phyloP scores from a whole-genome alignment of 2,888 invertebrate species.

The Arctia plantaginis region DNA sequence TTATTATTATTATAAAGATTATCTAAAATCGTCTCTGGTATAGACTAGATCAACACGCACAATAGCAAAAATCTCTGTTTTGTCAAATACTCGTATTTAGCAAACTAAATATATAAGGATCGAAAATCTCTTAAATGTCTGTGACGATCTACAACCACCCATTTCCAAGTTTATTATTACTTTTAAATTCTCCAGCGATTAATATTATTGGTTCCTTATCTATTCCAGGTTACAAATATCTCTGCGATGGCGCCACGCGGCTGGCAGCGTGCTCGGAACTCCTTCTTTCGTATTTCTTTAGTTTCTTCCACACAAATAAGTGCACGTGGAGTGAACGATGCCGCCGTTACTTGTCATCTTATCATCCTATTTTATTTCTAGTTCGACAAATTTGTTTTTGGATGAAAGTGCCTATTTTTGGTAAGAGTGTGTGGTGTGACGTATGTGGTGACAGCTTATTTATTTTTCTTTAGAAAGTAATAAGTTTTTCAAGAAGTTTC shows the following conservation, averaged over 20 bases:
- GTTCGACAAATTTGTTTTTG: not conserved
- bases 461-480: not conserved
- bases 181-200: too few species aligned
- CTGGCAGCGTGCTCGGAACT: conserved; percentile 30
- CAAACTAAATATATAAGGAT: too few species aligned
- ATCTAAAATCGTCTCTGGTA: too few species aligned
- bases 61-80: too few species aligned
- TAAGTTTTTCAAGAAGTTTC: not conserved
- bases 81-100: too few species aligned
- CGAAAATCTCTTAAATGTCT: too few species aligned
- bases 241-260: conserved; percentile 30
- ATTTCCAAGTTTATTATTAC: too few species aligned
- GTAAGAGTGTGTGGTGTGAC: not conserved
- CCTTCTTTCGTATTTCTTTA: conserved; percentile 19
- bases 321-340: conserved; percentile 34
- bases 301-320: conserved; percentile 17
- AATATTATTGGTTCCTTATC: not conserved
- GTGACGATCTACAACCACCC: too few species aligned
- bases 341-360: not conserved
- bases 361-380: not conserved
- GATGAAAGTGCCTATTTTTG: not conserved
- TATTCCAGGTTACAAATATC: conserved; percentile 2
- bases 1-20: too few species aligned
- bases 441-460: not conserved
- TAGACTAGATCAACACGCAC: too few species aligned